phyloP scores from a whole-genome alignment of 1,140 invertebrate species.

The Camponotus floridanus region DNA sequence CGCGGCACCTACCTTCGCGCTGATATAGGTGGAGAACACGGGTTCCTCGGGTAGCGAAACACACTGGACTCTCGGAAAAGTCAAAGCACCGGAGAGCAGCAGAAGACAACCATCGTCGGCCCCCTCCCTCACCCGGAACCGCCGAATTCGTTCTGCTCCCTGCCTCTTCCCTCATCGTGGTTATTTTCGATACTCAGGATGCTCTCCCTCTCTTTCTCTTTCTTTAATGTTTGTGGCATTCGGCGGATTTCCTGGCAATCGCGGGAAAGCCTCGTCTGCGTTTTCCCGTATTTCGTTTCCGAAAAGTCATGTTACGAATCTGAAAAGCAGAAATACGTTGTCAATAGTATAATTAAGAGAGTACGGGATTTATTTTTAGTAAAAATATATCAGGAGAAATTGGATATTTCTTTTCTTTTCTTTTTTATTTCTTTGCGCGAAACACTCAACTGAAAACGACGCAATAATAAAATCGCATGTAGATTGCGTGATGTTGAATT shows the following conservation, averaged over 20 bases:
- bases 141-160: constrained; percentile 60
- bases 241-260: constrained; percentile 65
- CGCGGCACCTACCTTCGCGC: constrained; percentile 67
- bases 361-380: constrained; percentile 20
- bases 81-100: constrained; percentile 69
- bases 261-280: constrained; percentile 52
- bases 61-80: constrained; percentile 76
- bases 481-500: constrained; percentile 9
- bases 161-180: constrained; percentile 66
- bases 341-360: neutral
- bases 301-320: constrained; percentile 29
- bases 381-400: neutral
- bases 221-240: constrained; percentile 35
- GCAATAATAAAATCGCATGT: neutral
- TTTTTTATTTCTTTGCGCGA: neutral
- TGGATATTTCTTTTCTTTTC: too few species aligned
- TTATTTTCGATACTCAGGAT: constrained; percentile 75
- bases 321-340: neutral
- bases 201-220: constrained; percentile 37
- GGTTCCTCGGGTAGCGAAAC: constrained; percentile 72
- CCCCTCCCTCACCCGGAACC: constrained; percentile 69
- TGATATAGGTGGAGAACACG: constrained; percentile 70
- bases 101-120: constrained; percentile 57
- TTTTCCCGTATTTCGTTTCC: constrained; percentile 58
- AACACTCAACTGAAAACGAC: neutral